Base-by-base conservation (phyloP, 1,140 invertebrate species). In the Reticulitermes speratus region DNA sequence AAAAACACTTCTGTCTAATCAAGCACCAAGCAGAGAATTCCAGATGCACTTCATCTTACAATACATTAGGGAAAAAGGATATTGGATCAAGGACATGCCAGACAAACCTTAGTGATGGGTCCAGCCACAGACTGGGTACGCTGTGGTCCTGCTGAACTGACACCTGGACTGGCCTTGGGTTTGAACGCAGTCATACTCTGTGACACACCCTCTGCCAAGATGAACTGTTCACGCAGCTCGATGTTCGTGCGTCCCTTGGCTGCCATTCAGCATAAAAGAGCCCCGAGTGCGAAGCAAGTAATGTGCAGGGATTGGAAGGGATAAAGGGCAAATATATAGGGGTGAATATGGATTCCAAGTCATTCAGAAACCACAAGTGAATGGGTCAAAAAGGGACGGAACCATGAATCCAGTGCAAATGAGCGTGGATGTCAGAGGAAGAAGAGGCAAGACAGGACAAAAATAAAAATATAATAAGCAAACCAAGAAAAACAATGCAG, bases 171-270 rank as follows among this genome's bases (percentile, higher is more conserved):
- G 92, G 95, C 95, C 92, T 96, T 96, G 88, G 96, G 93, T 92
- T 96, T 96, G 94, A 99, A 99, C 89, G 97, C 96, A 89, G 97
- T 96, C 97, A 99, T 98, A 90, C 96, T 97, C 93, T 99, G 98
- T 90, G 97, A 98, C 88, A 99, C 98, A 90, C 98, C 98, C 91
- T 98, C 97, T 89, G 98, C 97, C 93, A 99, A 93, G 91, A 99
- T 98, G 93, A 99, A 99, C 94, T 99, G 97, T 93, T 99, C 98
- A 89, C 98, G 94, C 90, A 99, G 95, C 93, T 99, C 98, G 92
- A 99, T 97, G 94, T 99, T 99, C 91, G 98, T 99, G 93, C 98
- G 96, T 94, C 98, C 98, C 94, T 99, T 99, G 93, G 98, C 98
- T 87, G 55, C 86, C 38, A 44, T 86, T 75, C 65, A 75, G 65